Percentiles rank a stretch among this genome's conserved stretches.
These are phyloP conservation scores for Cerastoderma edule DNA, from an alignment of 2,888 invertebrate genomes.

Conservation along the genomic window DNA sequence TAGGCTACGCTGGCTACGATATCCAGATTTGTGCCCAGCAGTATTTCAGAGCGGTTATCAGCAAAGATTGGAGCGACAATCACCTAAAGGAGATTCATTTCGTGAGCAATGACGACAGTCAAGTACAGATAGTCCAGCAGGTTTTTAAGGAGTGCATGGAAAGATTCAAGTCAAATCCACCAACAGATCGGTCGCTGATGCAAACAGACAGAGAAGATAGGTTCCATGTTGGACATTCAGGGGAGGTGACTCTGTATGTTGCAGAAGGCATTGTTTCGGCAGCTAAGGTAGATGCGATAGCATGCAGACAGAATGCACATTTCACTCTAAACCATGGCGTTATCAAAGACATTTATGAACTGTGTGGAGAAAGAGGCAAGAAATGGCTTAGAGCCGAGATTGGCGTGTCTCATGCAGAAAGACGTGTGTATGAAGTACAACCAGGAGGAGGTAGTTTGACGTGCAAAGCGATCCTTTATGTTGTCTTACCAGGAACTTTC, in stretches of 20 bases:
- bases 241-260: background rate
- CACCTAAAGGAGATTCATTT: slow-evolving; percentile 3
- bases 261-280: background rate
- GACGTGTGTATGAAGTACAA: background rate
- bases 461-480: background rate
- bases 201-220: too few relatives aligned
- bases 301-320: background rate
- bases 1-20: slow-evolving; percentile 1
- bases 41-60: slow-evolving; percentile 6
- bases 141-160: too few relatives aligned
- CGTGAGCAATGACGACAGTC: background rate
- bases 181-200: too few relatives aligned
- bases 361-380: background rate
- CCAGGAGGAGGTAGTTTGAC: background rate
- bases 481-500: background rate
- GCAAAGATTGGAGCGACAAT: background rate
- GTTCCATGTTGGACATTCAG: background rate
- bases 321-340: background rate
- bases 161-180: too few relatives aligned
- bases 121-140: background rate
- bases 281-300: background rate
- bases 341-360: background rate
- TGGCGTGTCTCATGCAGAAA: background rate
- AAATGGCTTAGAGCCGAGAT: background rate
- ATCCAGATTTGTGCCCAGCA: slow-evolving; percentile 1